Conservation (phyloP, 2,888 invertebrate genomes). For the Drosophila phalerata region DNA sequence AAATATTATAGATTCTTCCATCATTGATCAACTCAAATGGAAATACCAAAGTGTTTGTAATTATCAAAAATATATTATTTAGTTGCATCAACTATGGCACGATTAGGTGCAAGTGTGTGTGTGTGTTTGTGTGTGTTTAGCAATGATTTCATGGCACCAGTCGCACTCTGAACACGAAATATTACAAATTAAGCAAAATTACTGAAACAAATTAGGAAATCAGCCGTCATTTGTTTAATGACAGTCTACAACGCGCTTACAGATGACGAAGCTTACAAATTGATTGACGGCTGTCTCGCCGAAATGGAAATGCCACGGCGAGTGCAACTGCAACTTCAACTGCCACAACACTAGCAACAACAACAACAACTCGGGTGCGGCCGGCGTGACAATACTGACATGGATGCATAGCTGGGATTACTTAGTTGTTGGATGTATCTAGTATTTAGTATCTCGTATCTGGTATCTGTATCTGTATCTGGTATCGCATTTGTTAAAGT, state of each 20-base stretch:
- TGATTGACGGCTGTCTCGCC: slow-evolving; percentile 78
- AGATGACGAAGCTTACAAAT: slow-evolving; percentile 71
- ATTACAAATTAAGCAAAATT: slow-evolving; percentile 70
- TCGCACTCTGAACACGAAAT: slow-evolving; percentile 46
- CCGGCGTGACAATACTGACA: slow-evolving; percentile 71
- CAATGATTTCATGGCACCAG: slow-evolving; percentile 36
- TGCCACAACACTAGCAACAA: slow-evolving; percentile 17
- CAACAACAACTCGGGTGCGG: slow-evolving; percentile 59
- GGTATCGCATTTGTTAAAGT: slow-evolving; percentile 1
- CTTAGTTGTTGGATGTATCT: slow-evolving; percentile 21
- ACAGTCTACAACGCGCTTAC: slow-evolving; percentile 59
- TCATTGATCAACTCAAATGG: background rate
- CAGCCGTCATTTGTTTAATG: slow-evolving; percentile 80
- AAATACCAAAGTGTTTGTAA: background rate
- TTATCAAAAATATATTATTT: slow-evolving; percentile 2
- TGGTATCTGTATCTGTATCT: slow-evolving; percentile 9
- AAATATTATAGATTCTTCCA: background rate
- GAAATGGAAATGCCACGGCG: slow-evolving; percentile 73
- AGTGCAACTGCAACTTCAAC: slow-evolving; percentile 41
- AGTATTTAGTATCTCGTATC: background rate
- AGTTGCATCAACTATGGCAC: background rate
- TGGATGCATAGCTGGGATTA: slow-evolving; percentile 57
- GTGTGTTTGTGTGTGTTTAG: slow-evolving; percentile 4
- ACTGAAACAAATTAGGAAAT: slow-evolving; percentile 72
- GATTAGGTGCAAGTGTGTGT: background rate